Percentiles rank a stretch among this genome's conserved stretches.
Conservation (phyloP, 2,888 invertebrate genomes). For the Lydus trimaculatus region DNA sequence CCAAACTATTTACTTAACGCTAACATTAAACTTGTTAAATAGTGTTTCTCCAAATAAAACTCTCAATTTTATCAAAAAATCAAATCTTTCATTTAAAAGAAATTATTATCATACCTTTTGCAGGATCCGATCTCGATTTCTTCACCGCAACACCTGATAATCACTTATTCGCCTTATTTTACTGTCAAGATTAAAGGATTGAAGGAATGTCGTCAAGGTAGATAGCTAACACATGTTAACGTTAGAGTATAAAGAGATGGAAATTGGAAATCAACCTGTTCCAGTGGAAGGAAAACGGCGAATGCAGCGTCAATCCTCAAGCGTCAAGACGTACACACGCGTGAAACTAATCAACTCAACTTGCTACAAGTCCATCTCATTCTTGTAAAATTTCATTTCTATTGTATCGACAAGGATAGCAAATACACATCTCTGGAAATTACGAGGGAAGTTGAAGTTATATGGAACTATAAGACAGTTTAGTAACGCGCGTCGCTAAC, state of each 20-base stretch:
- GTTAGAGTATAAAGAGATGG: conserved; percentile 1
- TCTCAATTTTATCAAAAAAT: background rate
- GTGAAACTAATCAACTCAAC: conserved; percentile 46
- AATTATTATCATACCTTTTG: conserved; percentile 27
- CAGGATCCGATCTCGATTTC: conserved; percentile 2
- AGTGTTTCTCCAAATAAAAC: background rate
- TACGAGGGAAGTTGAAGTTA: conserved; percentile 29
- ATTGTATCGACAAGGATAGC: conserved; percentile 38
- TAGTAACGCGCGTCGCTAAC: conserved; percentile 42
- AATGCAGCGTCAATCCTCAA: conserved; percentile 50
- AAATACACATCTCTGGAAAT: conserved; percentile 44
- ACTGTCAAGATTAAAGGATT: background rate
- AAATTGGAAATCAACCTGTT: conserved; percentile 23
- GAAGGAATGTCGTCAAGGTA: background rate
- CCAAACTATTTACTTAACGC: conserved; percentile 5
- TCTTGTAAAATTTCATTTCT: conserved; percentile 30
- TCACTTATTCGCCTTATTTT: conserved; percentile 14
- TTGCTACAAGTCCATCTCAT: conserved; percentile 40
- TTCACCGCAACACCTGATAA: conserved; percentile 10
- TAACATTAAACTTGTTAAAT: background rate
- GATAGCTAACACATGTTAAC: background rate
- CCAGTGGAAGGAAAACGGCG: conserved; percentile 51
- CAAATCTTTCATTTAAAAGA: no score
- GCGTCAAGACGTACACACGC: conserved; percentile 51
- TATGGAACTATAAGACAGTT: conserved; percentile 49